Base-by-base conservation (phyloP, 23 tunicate genomes). In the Oikopleura albicans region DNA sequence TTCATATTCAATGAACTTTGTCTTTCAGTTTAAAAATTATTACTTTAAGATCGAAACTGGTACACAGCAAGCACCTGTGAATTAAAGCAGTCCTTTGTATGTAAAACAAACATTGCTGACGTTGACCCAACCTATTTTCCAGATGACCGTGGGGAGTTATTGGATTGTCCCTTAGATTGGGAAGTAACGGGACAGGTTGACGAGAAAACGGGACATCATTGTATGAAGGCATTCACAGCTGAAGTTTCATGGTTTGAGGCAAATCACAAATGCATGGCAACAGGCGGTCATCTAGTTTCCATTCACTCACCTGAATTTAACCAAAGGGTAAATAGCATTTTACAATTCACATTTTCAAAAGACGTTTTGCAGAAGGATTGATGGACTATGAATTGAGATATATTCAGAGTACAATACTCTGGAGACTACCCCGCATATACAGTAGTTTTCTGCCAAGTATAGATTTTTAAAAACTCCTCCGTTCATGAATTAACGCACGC, bases 21-120 rank as follows among this genome's bases (percentile, higher is more conserved):
- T n/a, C n/a, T n/a, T n/a, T n/a, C n/a, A n/a, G n/a, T n/a, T n/a
- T n/a, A n/a, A n/a, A n/a, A n/a, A n/a, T n/a, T n/a, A n/a, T n/a
- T n/a, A n/a, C n/a, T 49, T 49, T 49, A 2, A 71, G 79, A 71
- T 71, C 36, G 79, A 71, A 71, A 37, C 31, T 71, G 79, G 79
- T 71, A 71, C 31, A 29, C 35, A 29, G 79, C 12, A 8, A 49
- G 31, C 33, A 71, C 4, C 34, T 71, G 79, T 29, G 31, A 71
- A 2, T 16, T 71, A 37, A 37, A 2, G 33, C 27, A 71, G 28
- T 29, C 79, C 4, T 71, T 16, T 71, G 35, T 71, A 2, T 71
- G 79, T 29, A 71, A 71, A 29, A 22, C 79, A 29, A 71, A 71
- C 37, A 71, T 71, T 4, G 79, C 27, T 8, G 63, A 49, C 16